These are phyloP conservation scores for Porites australiensis DNA, from an alignment of 64 coral and sea anemone genomes.

Conservation along the genomic window DNA sequence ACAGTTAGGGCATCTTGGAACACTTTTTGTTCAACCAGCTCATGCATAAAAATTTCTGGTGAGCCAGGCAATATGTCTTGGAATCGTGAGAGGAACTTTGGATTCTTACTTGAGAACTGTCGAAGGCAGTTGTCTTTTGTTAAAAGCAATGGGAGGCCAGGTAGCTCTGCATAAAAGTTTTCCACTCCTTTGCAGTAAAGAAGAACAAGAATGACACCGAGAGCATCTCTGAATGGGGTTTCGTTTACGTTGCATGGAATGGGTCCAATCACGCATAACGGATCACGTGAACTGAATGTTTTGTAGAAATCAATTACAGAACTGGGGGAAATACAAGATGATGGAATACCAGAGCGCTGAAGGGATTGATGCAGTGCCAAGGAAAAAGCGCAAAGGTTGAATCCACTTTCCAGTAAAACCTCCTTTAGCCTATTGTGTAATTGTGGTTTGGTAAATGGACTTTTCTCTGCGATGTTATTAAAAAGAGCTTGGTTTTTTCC, in stretches of 20 bases:
- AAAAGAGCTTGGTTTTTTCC: slow-evolving; percentile 62
- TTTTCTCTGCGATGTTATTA: slow-evolving; percentile 7
- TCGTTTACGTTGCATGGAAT: slow-evolving; percentile 45
- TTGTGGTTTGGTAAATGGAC: neutral
- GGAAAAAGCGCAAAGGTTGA: slow-evolving; percentile 15
- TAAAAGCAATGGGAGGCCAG: slow-evolving; percentile 53
- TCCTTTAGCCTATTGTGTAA: neutral
- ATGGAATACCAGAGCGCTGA: neutral
- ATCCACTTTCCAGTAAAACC: slow-evolving; percentile 10
- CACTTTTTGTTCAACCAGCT: neutral
- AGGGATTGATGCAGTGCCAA: neutral
- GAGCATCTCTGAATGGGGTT: slow-evolving; percentile 42
- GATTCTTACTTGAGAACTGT: neutral
- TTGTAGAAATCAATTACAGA: slow-evolving; percentile 32
- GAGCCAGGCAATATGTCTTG: slow-evolving; percentile 29
- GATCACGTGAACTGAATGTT: neutral
- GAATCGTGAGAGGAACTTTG: slow-evolving; percentile 45
- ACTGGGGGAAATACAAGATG: neutral
- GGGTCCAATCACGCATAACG: slow-evolving; percentile 32
- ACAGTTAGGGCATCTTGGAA: neutral
- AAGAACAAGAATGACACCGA: slow-evolving; percentile 27
- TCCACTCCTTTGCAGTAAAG: slow-evolving; percentile 47
- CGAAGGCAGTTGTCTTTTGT: slow-evolving; percentile 54
- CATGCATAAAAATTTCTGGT: slow-evolving; percentile 18
- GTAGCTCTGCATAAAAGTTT: slow-evolving; percentile 7